These are phyloP conservation scores for Amblyopsis hoosieri DNA, from an alignment of 2,797 vertebrate species.

Conservation along the genomic window DNA sequence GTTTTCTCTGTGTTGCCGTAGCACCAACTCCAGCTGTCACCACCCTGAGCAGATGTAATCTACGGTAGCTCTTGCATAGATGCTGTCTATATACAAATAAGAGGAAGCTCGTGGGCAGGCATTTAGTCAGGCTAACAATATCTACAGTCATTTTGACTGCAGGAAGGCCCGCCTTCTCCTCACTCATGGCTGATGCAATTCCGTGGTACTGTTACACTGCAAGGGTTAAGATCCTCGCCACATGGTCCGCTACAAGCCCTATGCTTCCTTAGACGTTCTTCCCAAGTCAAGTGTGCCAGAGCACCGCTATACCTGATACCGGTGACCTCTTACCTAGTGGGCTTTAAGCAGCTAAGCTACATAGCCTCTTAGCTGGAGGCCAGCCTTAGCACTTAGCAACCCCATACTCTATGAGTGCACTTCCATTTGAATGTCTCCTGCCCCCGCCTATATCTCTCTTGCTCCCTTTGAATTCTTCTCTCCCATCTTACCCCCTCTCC, in stretches of 20 bases:
- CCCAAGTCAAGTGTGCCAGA: slow-evolving; percentile 5
- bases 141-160: slow-evolving; percentile 13
- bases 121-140: slow-evolving; percentile 4
- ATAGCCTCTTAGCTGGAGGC: slow-evolving; percentile 36
- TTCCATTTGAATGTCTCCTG: not conserved
- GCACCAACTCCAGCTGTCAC: no score
- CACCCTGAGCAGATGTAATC: no score
- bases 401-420: slow-evolving; percentile 2
- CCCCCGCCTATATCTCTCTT: slow-evolving; percentile 2
- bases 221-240: slow-evolving; percentile 52
- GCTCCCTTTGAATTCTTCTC: not conserved
- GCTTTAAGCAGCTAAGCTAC: slow-evolving; percentile 43
- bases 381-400: slow-evolving; percentile 1
- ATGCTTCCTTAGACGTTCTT: slow-evolving; percentile 33
- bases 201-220: slow-evolving; percentile 54
- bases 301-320: slow-evolving; percentile 55
- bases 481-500: not conserved
- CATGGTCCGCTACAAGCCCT: slow-evolving; percentile 14
- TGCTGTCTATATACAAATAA: not conserved
- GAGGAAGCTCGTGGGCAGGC: slow-evolving; percentile 12
- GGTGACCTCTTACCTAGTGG: slow-evolving; percentile 71
- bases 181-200: slow-evolving; percentile 77
- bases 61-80: not conserved
- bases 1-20: no score
- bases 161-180: slow-evolving; percentile 10